Percentiles rank a stretch among this genome's conserved stretches.
phyloP scores from a whole-genome alignment of 2,113 vertebrate species.

The Sitta europaea region DNA sequence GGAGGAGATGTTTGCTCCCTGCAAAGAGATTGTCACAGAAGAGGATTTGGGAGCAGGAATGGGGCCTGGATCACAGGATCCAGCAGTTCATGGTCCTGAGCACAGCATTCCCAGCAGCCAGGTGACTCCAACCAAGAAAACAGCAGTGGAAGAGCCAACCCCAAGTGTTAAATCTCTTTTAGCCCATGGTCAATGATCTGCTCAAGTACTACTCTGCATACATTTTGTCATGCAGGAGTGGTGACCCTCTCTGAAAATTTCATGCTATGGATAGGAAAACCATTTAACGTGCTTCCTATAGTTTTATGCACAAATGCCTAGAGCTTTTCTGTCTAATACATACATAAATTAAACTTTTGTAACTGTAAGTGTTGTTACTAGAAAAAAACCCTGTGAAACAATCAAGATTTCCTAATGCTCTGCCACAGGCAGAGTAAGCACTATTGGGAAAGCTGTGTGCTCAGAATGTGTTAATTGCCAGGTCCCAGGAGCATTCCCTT shows the following conservation, averaged over 20 bases:
- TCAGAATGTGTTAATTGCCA: not conserved
- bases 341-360: not conserved
- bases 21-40: not conserved
- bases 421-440: not conserved
- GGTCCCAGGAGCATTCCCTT: not conserved
- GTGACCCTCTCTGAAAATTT: not conserved
- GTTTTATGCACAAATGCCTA: not conserved
- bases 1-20: not conserved
- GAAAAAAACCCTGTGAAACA: not conserved
- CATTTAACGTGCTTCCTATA: not conserved
- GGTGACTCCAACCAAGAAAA: not conserved
- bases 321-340: not conserved
- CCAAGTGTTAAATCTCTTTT: not conserved
- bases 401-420: not conserved
- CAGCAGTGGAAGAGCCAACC: fast-evolving
- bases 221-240: not conserved
- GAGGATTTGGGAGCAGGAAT: not conserved
- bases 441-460: not conserved
- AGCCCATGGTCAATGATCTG: not conserved
- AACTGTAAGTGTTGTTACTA: not conserved
- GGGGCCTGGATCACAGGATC: not conserved
- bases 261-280: not conserved
- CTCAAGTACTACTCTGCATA: not conserved
- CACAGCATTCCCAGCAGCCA: fast-evolving
- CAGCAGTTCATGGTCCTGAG: not conserved